Conservation (phyloP, 2,113 vertebrate species). For the Dinomys branickii region DNA sequence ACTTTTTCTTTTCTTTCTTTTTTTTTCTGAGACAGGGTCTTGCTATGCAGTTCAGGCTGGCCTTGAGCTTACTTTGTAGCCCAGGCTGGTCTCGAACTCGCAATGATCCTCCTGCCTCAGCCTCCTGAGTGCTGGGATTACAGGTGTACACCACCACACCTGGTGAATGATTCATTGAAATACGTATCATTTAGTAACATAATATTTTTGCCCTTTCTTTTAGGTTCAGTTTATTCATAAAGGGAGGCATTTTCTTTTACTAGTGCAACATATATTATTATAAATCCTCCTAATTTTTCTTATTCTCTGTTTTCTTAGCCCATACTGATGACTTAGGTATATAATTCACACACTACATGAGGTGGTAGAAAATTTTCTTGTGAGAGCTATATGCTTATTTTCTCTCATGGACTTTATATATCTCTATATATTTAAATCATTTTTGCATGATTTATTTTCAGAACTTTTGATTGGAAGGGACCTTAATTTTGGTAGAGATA, state of each 20-base stretch:
- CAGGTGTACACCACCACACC: no score
- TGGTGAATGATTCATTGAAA: background rate
- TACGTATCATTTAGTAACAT: background rate
- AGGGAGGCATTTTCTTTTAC: background rate
- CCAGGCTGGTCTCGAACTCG: no score
- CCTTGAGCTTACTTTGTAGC: no score
- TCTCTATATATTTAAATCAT: background rate
- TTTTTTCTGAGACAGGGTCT: no score
- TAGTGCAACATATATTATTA: background rate
- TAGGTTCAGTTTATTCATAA: background rate
- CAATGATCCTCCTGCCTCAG: no score
- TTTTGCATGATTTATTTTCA: conserved; percentile 28
- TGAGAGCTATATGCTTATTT: background rate
- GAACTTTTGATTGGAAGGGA: background rate
- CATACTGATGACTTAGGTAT: background rate
- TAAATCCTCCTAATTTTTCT: background rate
- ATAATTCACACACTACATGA: background rate
- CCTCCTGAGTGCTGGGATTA: no score
- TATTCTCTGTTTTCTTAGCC: background rate
- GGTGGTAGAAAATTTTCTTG: background rate
- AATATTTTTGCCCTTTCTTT: background rate
- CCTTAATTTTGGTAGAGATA: background rate
- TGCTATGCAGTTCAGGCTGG: no score
- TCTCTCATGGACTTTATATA: background rate
- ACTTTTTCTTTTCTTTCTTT: no score